Evolutionary conservation across 2,113 vertebrate genomes (phyloP).

Genomic region (Petrocephalus zakoni): DNA sequence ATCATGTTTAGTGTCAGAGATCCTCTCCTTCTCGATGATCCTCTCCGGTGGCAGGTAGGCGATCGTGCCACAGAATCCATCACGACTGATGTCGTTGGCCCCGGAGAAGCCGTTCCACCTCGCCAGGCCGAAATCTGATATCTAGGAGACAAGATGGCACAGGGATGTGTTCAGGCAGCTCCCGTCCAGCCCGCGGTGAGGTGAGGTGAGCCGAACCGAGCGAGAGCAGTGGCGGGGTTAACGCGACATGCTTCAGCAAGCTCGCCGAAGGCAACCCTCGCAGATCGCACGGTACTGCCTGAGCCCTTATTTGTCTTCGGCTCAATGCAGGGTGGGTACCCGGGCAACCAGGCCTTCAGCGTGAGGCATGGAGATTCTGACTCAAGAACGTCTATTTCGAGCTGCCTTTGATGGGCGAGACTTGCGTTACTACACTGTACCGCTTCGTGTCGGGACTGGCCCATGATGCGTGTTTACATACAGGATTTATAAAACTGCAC

Average conservation of each 20-base stretch:
- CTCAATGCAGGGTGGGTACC: conserved; percentile 14
- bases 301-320: not conserved
- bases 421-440: conserved; percentile 40
- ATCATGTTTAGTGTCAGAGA: conserved; percentile 92
- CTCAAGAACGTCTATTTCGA: conserved; percentile 5
- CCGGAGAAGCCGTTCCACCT: conserved; percentile 88
- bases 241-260: not conserved
- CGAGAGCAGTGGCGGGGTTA: not conserved
- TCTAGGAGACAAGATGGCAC: conserved; percentile 56
- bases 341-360: conserved; percentile 3
- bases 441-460: conserved; percentile 59
- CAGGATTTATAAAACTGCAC: conserved; percentile 42
- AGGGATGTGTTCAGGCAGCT: not conserved
- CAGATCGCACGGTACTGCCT: not conserved
- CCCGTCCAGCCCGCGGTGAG: not conserved
- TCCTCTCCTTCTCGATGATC: conserved; percentile 86
- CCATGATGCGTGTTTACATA: conserved; percentile 60
- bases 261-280: not conserved
- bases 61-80: conserved; percentile 91
- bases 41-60: conserved; percentile 94
- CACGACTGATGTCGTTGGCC: conserved; percentile 87
- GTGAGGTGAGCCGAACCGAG: not conserved
- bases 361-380: not conserved
- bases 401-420: conserved; percentile 14
- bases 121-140: conserved; percentile 95